Percentiles rank a stretch among this genome's conserved stretches.
Conservation (phyloP, 2,797 vertebrate genomes). For the Poecilia velifera region DNA sequence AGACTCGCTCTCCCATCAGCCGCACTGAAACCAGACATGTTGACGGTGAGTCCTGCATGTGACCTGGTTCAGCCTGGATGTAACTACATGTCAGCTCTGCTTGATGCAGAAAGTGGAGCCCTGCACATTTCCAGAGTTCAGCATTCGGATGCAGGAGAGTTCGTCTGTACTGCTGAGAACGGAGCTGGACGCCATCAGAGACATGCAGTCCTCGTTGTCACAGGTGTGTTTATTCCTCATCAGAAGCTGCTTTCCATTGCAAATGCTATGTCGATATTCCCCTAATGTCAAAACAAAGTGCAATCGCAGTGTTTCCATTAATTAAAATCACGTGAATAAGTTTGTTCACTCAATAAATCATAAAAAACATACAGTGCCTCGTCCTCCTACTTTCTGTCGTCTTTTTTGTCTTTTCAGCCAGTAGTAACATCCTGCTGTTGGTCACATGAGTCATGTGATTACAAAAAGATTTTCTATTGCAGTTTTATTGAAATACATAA, state of each 20-base stretch:
- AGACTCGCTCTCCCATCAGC: conserved; percentile 31
- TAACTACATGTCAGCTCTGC: background rate
- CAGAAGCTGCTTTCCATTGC: background rate
- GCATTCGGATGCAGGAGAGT: conserved; percentile 74
- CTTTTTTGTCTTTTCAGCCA: too few species aligned
- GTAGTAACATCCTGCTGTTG: too few species aligned
- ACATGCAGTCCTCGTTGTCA: conserved; percentile 61
- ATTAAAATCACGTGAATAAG: too few species aligned
- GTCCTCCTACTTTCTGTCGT: too few species aligned
- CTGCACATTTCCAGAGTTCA: conserved; percentile 72
- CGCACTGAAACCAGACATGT: conserved; percentile 36
- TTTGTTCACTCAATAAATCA: too few species aligned
- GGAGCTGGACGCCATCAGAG: conserved; percentile 73
- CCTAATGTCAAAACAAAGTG: accelerated
- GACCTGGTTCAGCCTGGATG: background rate
- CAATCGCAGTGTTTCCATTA: too few species aligned
- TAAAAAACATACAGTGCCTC: too few species aligned
- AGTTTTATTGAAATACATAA: too few species aligned
- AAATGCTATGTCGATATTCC: too few species aligned
- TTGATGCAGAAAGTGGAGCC: conserved; percentile 68
- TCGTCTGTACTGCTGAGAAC: conserved; percentile 80
- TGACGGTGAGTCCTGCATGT: conserved; percentile 62
- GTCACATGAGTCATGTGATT: too few species aligned
- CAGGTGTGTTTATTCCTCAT: conserved; percentile 48
- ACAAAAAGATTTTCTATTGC: too few species aligned